A percentile compares a stretch with the other conserved stretches of the same genome.
phyloP scores from a whole-genome alignment of 2,113 vertebrate species.

The Tapirus terrestris region DNA sequence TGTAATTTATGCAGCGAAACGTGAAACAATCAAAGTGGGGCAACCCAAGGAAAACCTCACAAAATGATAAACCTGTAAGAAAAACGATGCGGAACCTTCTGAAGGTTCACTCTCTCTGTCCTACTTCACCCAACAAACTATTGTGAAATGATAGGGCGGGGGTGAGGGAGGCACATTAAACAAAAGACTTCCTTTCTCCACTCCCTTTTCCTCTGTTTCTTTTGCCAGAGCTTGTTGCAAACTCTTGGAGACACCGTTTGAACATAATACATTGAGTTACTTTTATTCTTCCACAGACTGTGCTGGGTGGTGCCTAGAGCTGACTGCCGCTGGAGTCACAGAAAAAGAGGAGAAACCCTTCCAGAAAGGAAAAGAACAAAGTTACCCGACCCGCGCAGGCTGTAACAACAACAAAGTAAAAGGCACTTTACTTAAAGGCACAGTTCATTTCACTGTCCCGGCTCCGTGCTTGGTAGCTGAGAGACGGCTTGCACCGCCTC shows the following conservation, averaged over 20 bases:
- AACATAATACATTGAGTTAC: conserved; percentile 11
- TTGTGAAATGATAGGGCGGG: not conserved
- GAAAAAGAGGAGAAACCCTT: not conserved
- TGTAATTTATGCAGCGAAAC: conserved; percentile 19
- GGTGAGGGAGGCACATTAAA: conserved; percentile 8
- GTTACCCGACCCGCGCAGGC: not conserved
- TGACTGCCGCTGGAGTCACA: not conserved
- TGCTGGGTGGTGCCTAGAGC: not conserved
- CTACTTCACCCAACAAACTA: not conserved
- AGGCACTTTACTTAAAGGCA: conserved; percentile 56
- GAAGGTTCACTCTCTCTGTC: not conserved
- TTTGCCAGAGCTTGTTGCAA: conserved; percentile 41
- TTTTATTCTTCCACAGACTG: conserved; percentile 11
- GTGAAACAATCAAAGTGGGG: not conserved
- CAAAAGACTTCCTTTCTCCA: conserved; percentile 75
- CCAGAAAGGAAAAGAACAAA: conserved; percentile 38
- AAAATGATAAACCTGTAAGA: not conserved
- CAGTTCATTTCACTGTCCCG: conserved; percentile 33
- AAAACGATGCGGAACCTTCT: not conserved
- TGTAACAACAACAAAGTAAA: conserved; percentile 64
- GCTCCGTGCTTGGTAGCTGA: not conserved
- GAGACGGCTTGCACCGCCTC: not conserved
- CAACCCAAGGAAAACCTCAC: not conserved
- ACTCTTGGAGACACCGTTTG: conserved; percentile 60
- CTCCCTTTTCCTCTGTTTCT: conserved; percentile 25